Evolutionary conservation across 2,797 vertebrate species (phyloP).

Genomic region (Leptodactylus fallax): DNA sequence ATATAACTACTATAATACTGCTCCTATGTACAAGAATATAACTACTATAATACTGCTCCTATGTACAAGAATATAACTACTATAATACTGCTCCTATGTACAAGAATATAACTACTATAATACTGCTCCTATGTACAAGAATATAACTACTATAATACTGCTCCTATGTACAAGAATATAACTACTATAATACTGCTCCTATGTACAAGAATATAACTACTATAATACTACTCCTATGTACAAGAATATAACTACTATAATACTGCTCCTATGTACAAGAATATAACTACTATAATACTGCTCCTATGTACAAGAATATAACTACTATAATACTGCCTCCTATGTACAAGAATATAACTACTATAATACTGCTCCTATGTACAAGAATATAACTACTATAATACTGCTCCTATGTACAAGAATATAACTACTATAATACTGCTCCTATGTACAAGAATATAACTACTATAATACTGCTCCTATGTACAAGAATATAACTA

Average conservation of each 20-base stretch:
- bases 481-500: too few species aligned
- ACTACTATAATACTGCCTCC: not conserved
- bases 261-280: not conserved
- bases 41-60: too few species aligned
- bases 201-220: not conserved
- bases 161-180: not conserved
- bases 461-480: slow-evolving; percentile 7
- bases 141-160: not conserved
- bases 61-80: too few species aligned
- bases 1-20: not conserved
- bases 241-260: slow-evolving; percentile 6
- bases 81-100: too few species aligned
- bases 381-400: too few species aligned
- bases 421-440: too few species aligned
- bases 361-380: not conserved
- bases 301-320: not conserved
- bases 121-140: not conserved
- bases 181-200: not conserved
- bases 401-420: too few species aligned
- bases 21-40: not conserved
- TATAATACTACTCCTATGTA: not conserved
- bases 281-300: too few species aligned
- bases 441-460: not conserved
- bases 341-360: slow-evolving; percentile 8
- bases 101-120: not conserved